These are phyloP conservation scores for Phalera bucephala DNA, from an alignment of 2,888 invertebrate genomes.

Conservation along the genomic window DNA sequence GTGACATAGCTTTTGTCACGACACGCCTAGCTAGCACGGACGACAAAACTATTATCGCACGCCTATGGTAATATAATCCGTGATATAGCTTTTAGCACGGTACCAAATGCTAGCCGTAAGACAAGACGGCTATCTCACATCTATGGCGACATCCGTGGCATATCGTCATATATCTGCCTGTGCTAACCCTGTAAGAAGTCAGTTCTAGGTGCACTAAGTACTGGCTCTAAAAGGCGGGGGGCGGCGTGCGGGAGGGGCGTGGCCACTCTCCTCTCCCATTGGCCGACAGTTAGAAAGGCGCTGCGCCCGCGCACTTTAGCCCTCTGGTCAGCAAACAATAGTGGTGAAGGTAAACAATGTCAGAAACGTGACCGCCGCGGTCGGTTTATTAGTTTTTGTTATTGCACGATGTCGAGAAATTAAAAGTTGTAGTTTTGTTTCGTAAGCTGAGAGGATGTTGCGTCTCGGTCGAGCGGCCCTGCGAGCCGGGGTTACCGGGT, in stretches of 20 bases:
- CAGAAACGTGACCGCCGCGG: constrained; percentile 51
- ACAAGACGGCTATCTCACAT: too few species aligned
- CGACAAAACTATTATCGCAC: too few species aligned
- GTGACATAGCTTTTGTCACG: too few species aligned
- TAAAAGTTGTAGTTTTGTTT: constrained; percentile 30
- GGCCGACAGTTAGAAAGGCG: constrained; percentile 35
- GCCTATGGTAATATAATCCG: too few species aligned
- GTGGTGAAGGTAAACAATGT: constrained; percentile 47
- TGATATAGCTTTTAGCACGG: too few species aligned
- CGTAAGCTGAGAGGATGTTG: constrained; percentile 36
- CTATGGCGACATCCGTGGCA: too few species aligned
- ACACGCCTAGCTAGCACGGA: too few species aligned
- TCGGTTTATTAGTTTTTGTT: constrained; percentile 39
- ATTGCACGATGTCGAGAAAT: constrained; percentile 30
- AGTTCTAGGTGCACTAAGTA: constrained; percentile 10
- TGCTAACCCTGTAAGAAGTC: too few species aligned
- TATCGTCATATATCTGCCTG: too few species aligned
- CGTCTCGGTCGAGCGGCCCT: constrained; percentile 4
- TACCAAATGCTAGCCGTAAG: too few species aligned
- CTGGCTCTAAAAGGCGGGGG: constrained; percentile 9
- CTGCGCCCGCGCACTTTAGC: constrained; percentile 31
- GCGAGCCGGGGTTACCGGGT: constrained; percentile 38
- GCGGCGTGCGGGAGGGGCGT: constrained; percentile 26
- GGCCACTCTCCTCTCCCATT: constrained; percentile 25
- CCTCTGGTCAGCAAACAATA: constrained; percentile 38